phyloP scores from a whole-genome alignment of 2,888 invertebrate genomes.

The Volucella inanis region DNA sequence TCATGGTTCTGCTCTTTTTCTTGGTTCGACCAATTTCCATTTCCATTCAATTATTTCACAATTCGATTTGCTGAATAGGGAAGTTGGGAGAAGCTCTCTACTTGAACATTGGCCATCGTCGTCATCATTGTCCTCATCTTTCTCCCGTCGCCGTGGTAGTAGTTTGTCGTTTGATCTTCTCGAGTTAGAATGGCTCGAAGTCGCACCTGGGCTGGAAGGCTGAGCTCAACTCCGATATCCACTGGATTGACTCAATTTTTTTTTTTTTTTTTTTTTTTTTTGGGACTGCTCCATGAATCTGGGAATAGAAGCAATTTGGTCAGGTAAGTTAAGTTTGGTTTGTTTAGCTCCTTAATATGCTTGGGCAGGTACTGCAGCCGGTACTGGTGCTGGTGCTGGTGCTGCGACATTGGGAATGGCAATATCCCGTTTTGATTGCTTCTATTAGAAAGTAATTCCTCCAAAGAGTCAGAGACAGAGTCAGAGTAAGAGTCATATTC shows the following conservation, averaged over 20 bases:
- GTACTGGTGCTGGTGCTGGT: slow-evolving; percentile 28
- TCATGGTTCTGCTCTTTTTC: slow-evolving; percentile 14
- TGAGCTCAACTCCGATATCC: slow-evolving; percentile 3
- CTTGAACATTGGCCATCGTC: not conserved
- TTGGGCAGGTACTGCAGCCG: slow-evolving; percentile 30
- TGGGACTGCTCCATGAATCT: slow-evolving; percentile 51
- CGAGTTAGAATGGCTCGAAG: slow-evolving; percentile 66
- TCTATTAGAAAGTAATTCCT: slow-evolving; percentile 75
- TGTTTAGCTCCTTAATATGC: slow-evolving; percentile 50
- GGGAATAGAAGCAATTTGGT: slow-evolving; percentile 73
- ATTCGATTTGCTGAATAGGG: slow-evolving; percentile 76
- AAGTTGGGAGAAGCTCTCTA: slow-evolving; percentile 57
- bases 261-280: not conserved
- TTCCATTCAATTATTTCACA: slow-evolving; percentile 77
- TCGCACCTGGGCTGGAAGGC: slow-evolving; percentile 71
- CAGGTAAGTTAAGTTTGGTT: slow-evolving; percentile 57
- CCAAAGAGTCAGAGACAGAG: slow-evolving; percentile 51
- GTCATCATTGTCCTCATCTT: slow-evolving; percentile 10
- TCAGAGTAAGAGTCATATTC: too few species aligned
- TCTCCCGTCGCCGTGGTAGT: slow-evolving; percentile 10
- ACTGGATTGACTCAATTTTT: slow-evolving; percentile 25
- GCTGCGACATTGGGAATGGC: slow-evolving; percentile 67
- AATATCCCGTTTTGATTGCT: slow-evolving; percentile 75
- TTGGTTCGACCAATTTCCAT: slow-evolving; percentile 75
- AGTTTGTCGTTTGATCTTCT: slow-evolving; percentile 42